These are phyloP conservation scores for Drosophila lutescens DNA, from an alignment of 2,888 invertebrate species.

Conservation along the genomic window DNA sequence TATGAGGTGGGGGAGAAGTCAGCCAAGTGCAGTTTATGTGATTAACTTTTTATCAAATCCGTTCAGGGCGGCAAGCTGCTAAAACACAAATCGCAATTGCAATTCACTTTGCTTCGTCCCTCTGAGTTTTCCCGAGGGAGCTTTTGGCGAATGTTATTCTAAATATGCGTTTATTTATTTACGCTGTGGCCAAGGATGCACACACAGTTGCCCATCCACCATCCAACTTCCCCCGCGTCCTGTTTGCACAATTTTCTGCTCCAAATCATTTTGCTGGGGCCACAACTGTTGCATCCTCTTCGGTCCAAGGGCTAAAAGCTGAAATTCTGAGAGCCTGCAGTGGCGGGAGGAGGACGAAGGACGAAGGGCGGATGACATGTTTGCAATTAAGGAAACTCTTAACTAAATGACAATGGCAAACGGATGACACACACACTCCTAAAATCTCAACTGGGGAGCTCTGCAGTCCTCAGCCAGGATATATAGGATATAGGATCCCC, in stretches of 20 bases:
- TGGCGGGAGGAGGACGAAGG: background rate
- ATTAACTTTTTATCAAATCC: conserved; percentile 56
- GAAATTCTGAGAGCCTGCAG: background rate
- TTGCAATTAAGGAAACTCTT: conserved; percentile 79
- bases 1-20: conserved; percentile 45
- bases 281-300: conserved; percentile 39
- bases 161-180: conserved; percentile 75
- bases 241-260: conserved; percentile 73
- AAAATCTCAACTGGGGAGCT: conserved; percentile 23
- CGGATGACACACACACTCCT: conserved; percentile 40
- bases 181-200: conserved; percentile 57
- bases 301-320: background rate
- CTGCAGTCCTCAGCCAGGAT: conserved; percentile 35
- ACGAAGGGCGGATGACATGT: conserved; percentile 43
- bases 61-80: conserved; percentile 24
- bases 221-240: conserved; percentile 4
- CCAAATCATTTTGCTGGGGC: conserved; percentile 53
- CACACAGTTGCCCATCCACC: conserved; percentile 24
- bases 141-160: conserved; percentile 60
- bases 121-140: conserved; percentile 5
- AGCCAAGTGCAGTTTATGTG: conserved; percentile 51
- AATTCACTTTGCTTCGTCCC: conserved; percentile 20
- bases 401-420: conserved; percentile 73
- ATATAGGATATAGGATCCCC: conserved; percentile 5
- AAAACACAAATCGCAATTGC: conserved; percentile 25